Base-by-base conservation (phyloP, 2,888 invertebrate species). In the Agrochola macilenta region DNA sequence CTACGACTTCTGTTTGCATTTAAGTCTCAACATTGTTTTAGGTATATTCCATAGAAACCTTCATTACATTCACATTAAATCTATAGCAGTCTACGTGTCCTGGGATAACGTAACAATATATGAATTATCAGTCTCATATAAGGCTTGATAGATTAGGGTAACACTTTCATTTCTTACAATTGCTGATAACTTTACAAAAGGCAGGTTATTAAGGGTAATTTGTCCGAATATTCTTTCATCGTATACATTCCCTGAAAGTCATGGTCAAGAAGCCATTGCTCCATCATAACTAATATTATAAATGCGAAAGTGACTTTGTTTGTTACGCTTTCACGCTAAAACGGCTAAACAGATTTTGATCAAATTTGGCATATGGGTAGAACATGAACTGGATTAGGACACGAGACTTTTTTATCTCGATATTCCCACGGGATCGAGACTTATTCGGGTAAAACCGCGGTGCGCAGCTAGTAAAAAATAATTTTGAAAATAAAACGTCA, bases 401-500 rank as follows among this genome's bases (percentile, higher is more conserved):
- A 2, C 3, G 30, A 3, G 3, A 2, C 1, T 3, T 30, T 30
- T 30, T 2, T 30, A 30, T 30, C 30, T 30, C 30, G 30, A 30
- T 30, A 30, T 30, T 30, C 30, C 30, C 30, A 30, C 30, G 30
- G 30, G 30, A 30, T 30, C 30, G 30, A 30, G 30, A 30, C 30
- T 30, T 30, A 30, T 30, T 1, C 35, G 35, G 35, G 35, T 35
- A 3, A 35, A 35, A 35, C 35, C 35, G 2, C 3, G 5, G 35
- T 35, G 35, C 35, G 35, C 35, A 35, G 35, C 35, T 35, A 35
- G 35, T 12, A 63, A 58, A 63, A 64, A 64, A n/a, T 12, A 14
- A n/a, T 9, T 9, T 43, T 17, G 5, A n/a, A 17, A 82, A 74
- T 79, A 64, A 83, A 81, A 86, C 76, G 65, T 17, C 57, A 58